Conservation (phyloP, 2,113 vertebrate species). For the Eulacestoma nigropectus region DNA sequence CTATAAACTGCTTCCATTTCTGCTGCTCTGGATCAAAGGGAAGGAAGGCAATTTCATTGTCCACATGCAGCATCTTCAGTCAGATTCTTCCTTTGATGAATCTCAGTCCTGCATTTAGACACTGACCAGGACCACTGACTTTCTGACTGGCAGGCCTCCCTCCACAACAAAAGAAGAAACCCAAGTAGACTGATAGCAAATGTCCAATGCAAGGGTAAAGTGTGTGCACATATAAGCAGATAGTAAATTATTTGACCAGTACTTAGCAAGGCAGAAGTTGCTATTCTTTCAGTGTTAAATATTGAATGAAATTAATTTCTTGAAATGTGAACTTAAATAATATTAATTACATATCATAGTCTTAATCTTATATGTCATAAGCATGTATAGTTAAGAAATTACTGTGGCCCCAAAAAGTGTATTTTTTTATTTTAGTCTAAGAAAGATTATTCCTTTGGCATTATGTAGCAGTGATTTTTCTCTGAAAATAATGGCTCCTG, state of each 20-base stretch:
- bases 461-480: neutral
- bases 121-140: neutral
- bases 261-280: neutral
- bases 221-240: neutral
- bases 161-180: neutral
- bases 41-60: neutral
- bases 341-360: neutral
- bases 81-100: neutral
- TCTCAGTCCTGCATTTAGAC: neutral
- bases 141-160: neutral
- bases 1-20: neutral
- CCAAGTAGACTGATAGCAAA: neutral
- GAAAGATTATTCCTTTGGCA: neutral
- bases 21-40: neutral
- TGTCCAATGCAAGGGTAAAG: neutral
- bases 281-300: neutral
- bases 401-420: rapidly evolving
- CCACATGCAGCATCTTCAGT: neutral
- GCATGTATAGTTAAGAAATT: neutral
- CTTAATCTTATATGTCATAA: neutral
- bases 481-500: neutral
- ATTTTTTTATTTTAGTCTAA: neutral
- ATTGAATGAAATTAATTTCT: neutral
- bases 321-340: neutral
- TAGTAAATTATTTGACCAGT: neutral